Evolutionary conservation across 1,140 invertebrate genomes (phyloP).

Genomic region (Nebria ingens): DNA sequence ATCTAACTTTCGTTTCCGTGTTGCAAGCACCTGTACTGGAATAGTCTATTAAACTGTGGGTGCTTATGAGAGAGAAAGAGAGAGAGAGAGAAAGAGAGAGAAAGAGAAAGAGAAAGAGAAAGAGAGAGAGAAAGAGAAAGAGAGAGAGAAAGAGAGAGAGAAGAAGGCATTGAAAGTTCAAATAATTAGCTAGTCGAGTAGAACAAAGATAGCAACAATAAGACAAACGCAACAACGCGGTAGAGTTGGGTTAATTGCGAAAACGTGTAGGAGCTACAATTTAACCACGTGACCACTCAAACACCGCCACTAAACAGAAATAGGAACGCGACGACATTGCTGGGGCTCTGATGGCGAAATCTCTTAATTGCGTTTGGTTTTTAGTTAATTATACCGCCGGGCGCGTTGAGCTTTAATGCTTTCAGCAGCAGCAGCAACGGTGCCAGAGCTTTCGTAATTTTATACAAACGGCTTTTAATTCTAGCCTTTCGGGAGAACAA

Average conservation of each 20-base stretch:
- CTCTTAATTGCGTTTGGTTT: conserved; percentile 8
- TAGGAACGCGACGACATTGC: neutral
- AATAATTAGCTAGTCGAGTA: neutral
- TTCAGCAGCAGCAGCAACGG: neutral
- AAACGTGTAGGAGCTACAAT: conserved; percentile 10
- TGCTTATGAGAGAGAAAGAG: neutral
- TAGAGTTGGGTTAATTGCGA: conserved; percentile 13
- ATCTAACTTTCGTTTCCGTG: too few relatives aligned
- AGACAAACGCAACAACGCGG: too few relatives aligned
- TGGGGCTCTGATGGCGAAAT: neutral
- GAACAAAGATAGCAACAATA: neutral
- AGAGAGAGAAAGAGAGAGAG: neutral
- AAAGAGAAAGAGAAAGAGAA: neutral
- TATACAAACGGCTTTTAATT: too few relatives aligned
- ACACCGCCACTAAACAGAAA: neutral
- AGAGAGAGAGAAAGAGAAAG: neutral
- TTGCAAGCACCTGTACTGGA: neutral
- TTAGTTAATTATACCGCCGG: conserved; percentile 7
- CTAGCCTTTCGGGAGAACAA: too few relatives aligned
- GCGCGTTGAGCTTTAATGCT: neutral
- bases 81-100: neutral
- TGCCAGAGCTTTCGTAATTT: neutral
- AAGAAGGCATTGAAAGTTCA: neutral
- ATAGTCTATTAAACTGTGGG: neutral
- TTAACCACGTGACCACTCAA: conserved; percentile 12